A percentile compares a stretch with the other conserved stretches of the same genome.
These are phyloP conservation scores for Chrysotoxum bicinctum DNA, from an alignment of 2,888 invertebrate genomes.

Conservation along the genomic window DNA sequence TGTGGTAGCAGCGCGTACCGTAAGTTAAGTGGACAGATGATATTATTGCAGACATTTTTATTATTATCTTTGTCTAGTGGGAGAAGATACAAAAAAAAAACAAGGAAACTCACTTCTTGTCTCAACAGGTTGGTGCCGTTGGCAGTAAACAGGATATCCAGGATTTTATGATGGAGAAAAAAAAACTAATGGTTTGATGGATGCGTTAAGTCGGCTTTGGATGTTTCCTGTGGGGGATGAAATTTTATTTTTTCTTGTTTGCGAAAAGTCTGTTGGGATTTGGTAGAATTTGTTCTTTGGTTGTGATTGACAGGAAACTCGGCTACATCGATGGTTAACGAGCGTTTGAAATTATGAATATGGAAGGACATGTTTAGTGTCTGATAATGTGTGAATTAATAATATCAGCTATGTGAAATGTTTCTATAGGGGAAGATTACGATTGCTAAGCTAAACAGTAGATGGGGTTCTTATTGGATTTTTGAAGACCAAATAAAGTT, in stretches of 20 bases:
- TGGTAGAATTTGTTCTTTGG: not conserved
- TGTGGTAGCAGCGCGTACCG: not conserved
- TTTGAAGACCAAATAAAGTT: not conserved
- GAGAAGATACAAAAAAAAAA: not conserved
- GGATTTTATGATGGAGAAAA: conserved; percentile 23
- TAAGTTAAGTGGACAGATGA: conserved; percentile 44
- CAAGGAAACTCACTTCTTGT: conserved; percentile 34
- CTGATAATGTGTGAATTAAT: not conserved
- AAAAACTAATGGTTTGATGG: conserved; percentile 39
- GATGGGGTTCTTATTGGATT: not conserved
- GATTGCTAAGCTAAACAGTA: not conserved
- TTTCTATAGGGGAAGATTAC: not conserved
- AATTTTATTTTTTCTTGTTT: not conserved
- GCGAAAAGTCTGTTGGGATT: not conserved
- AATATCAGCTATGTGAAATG: not conserved
- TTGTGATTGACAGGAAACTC: not conserved
- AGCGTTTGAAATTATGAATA: not conserved
- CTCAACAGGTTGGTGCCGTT: conserved; percentile 3
- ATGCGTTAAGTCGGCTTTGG: not conserved
- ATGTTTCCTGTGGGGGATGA: not conserved
- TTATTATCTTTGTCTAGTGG: conserved; percentile 38
- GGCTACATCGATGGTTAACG: not conserved
- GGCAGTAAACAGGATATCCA: not conserved
- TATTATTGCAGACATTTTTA: conserved; percentile 52
- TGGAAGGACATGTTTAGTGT: not conserved